Evolutionary conservation across 2,797 vertebrate genomes (phyloP).

Genomic region (Micromesistius poutassou): DNA sequence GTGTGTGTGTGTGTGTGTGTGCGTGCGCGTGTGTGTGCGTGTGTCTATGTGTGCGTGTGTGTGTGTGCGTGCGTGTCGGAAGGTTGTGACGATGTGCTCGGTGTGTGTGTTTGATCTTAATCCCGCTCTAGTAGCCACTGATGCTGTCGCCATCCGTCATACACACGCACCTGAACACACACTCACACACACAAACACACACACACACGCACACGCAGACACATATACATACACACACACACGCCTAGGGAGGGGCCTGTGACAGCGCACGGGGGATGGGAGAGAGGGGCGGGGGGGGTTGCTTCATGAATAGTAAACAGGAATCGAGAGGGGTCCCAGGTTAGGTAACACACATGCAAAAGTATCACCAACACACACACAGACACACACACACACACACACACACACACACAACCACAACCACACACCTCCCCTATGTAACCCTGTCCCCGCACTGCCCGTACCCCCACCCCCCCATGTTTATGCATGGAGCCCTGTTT

Average conservation of each 20-base stretch:
- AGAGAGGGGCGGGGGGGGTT: conserved; percentile 27
- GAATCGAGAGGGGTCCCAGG: conserved; percentile 76
- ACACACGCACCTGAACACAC: conserved; percentile 73
- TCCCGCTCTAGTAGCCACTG: conserved; percentile 90
- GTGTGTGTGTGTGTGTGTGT: conserved; percentile 16
- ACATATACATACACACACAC: conserved; percentile 17
- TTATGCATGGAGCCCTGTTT: conserved; percentile 99
- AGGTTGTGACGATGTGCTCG: conserved; percentile 70
- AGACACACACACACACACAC: conserved; percentile 17
- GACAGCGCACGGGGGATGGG: conserved; percentile 71
- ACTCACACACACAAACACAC: conserved; percentile 18
- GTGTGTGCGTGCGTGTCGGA: conserved; percentile 42
- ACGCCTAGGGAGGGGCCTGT: conserved; percentile 87
- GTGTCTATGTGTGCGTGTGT: neutral
- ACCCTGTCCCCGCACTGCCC: conserved; percentile 75
- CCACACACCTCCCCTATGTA: conserved; percentile 78
- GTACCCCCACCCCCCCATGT: conserved; percentile 78
- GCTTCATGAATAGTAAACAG: conserved; percentile 93
- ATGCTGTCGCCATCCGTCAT: conserved; percentile 91
- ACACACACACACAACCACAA: conserved; percentile 18
- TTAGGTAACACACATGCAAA: conserved; percentile 33
- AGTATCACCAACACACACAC: conserved; percentile 6
- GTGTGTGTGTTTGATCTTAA: conserved; percentile 89
- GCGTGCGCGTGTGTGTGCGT: conserved; percentile 8
- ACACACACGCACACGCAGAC: conserved; percentile 33